A percentile compares a stretch with the other conserved stretches of the same genome.
These are phyloP conservation scores for Plebejus anna DNA, from an alignment of 2,888 invertebrate genomes.

Conservation along the genomic window DNA sequence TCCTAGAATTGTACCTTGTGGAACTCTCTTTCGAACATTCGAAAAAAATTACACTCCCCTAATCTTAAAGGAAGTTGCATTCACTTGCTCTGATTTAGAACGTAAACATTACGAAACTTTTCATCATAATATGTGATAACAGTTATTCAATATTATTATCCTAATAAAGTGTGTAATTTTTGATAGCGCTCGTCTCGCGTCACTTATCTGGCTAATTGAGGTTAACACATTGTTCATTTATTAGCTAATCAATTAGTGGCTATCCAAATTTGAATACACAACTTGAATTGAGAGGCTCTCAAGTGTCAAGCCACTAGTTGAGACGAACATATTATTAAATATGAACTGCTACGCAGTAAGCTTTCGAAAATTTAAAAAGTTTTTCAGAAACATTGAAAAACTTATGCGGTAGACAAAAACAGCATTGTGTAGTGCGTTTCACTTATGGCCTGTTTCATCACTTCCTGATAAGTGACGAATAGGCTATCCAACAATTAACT, in stretches of 20 bases:
- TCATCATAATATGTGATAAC: slow-evolving; percentile 26
- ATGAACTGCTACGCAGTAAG: too few species aligned
- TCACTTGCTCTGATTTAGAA: slow-evolving; percentile 10
- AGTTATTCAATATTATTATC: slow-evolving; percentile 24
- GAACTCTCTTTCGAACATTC: neutral
- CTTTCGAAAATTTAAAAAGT: too few species aligned
- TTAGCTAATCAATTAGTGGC: slow-evolving; percentile 5
- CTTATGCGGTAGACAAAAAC: too few species aligned
- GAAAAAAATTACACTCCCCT: neutral
- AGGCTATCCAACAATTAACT: too few species aligned
- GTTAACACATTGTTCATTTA: neutral
- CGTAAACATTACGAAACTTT: slow-evolving; percentile 29
- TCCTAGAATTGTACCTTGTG: neutral
- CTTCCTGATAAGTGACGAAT: too few species aligned
- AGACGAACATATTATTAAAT: too few species aligned
- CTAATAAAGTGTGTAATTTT: slow-evolving; percentile 30
- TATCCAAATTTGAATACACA: neutral
- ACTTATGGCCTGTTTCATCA: too few species aligned
- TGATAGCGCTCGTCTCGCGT: slow-evolving; percentile 27
- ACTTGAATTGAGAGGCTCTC: too few species aligned
- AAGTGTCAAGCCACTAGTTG: too few species aligned
- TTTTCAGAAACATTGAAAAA: too few species aligned
- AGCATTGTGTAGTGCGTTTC: too few species aligned
- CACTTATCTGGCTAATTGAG: slow-evolving; percentile 24
- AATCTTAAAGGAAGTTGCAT: slow-evolving; percentile 11